Evolutionary conservation across 2,113 vertebrate genomes (phyloP).

Genomic region (Cyrtonyx montezumae): DNA sequence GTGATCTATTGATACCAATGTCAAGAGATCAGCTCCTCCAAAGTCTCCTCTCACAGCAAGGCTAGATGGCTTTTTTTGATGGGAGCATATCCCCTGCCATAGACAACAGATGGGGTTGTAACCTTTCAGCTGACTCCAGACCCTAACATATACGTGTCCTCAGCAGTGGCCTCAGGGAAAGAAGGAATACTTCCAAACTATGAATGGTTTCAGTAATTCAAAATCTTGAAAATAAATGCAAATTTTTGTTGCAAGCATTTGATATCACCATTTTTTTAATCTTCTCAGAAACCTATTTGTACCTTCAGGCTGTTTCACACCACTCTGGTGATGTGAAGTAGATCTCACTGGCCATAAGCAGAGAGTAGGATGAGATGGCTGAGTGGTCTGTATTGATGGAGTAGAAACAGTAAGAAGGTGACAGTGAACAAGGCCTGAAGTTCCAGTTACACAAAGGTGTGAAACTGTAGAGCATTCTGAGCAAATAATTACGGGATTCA

Average conservation of each 20-base stretch:
- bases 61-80: neutral
- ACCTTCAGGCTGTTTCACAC: neutral
- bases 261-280: neutral
- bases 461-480: neutral
- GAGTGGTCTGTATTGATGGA: neutral
- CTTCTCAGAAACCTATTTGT: neutral
- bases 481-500: neutral
- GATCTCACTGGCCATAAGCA: neutral
- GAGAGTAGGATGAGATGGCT: neutral
- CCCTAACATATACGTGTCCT: neutral
- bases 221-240: neutral
- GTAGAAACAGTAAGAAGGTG: neutral
- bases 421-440: neutral
- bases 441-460: neutral
- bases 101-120: neutral
- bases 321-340: neutral
- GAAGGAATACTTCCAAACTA: neutral
- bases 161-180: neutral
- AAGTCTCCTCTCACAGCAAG: neutral
- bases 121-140: neutral
- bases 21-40: neutral
- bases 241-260: fast-evolving
- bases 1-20: neutral
- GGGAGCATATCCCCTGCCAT: fast-evolving
- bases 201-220: neutral